Evolutionary conservation across 2,888 invertebrate species (phyloP).

Genomic region (Bombylius major): DNA sequence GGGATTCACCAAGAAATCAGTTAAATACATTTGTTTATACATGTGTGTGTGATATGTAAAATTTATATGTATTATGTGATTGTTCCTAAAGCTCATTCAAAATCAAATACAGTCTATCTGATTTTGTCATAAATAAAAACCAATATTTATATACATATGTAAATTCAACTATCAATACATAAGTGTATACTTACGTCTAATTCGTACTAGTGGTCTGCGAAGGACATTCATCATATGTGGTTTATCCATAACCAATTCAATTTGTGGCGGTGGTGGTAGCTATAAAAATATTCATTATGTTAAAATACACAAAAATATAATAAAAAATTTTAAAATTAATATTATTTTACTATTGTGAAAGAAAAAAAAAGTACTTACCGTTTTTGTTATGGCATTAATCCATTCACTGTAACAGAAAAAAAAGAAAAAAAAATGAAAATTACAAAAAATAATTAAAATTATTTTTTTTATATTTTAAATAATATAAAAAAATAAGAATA

Average conservation of each 20-base stretch:
- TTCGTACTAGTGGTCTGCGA: constrained; percentile 48
- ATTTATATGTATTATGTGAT: too few species aligned
- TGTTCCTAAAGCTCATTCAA: too few species aligned
- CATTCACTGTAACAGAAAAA: constrained; percentile 46
- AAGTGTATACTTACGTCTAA: constrained; percentile 44
- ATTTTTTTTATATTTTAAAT: neutral
- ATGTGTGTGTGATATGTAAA: too few species aligned
- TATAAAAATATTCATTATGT: constrained; percentile 31
- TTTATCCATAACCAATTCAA: constrained; percentile 59
- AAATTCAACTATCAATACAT: too few species aligned
- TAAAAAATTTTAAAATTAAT: too few species aligned
- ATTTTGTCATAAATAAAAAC: too few species aligned
- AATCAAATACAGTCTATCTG: too few species aligned
- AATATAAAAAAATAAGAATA: too few species aligned
- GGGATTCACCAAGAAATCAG: too few species aligned
- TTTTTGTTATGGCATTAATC: constrained; percentile 68
- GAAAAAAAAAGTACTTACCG: constrained; percentile 44
- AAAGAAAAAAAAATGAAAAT: constrained; percentile 20
- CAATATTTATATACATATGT: too few species aligned
- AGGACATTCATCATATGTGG: constrained; percentile 51
- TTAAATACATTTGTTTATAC: too few species aligned
- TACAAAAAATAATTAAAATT: constrained; percentile 8
- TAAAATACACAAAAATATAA: neutral
- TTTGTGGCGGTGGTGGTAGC: constrained; percentile 60
- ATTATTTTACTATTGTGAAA: neutral